These are phyloP conservation scores for Pedetes capensis DNA, from an alignment of 2,113 vertebrate species.

Conservation along the genomic window DNA sequence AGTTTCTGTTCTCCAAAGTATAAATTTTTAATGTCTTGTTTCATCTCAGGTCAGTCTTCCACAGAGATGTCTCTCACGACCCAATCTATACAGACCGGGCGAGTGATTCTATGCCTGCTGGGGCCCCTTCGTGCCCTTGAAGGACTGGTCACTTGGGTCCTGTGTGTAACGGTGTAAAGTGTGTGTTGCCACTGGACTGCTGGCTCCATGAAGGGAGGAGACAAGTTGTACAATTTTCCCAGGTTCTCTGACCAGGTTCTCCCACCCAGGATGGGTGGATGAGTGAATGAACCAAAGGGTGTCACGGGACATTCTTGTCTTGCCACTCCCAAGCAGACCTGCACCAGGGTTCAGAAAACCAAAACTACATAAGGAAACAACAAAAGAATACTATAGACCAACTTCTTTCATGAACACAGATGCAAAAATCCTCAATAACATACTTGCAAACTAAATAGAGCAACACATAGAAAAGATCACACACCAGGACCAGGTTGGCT, in stretches of 20 bases:
- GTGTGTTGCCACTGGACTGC: accelerated
- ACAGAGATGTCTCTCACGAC: background rate
- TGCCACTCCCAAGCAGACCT: background rate
- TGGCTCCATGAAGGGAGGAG: too few relatives aligned
- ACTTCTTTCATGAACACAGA: too few relatives aligned
- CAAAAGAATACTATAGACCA: too few relatives aligned
- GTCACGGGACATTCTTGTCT: background rate
- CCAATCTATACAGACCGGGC: too few relatives aligned
- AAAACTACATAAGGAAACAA: too few relatives aligned
- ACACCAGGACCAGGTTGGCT: too few relatives aligned
- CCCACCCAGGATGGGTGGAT: background rate
- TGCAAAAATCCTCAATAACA: too few relatives aligned
- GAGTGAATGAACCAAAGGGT: background rate
- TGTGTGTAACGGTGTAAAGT: background rate
- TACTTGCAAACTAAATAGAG: too few relatives aligned
- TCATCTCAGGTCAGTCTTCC: background rate
- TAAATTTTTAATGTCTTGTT: background rate
- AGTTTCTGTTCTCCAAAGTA: background rate
- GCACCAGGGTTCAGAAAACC: too few relatives aligned
- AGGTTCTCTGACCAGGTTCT: background rate
- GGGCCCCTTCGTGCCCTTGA: background rate
- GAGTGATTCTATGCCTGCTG: background rate
- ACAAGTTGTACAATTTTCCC: background rate
- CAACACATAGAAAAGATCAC: too few relatives aligned
- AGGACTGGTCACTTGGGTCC: too few relatives aligned